Evolutionary conservation across 1,140 invertebrate species (phyloP), one percentile per base, ranked within the genome.

Genomic region (Thereuonema tuberculata): DNA sequence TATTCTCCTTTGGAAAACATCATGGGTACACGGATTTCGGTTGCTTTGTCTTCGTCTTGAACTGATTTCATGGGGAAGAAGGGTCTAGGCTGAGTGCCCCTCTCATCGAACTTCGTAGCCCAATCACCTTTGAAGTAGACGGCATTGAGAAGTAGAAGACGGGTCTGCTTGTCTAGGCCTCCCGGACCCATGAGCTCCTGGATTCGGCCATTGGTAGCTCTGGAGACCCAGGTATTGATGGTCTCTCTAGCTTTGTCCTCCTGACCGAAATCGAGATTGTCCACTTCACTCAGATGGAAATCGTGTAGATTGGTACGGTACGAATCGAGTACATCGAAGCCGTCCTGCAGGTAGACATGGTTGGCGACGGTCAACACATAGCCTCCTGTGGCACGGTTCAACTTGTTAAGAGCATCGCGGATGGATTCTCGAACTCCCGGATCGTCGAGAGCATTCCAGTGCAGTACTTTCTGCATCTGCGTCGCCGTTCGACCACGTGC

Each of bases 111-210:
- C 0, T 81, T 78, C 2, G 77, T 72, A 55, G 79, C 76, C 89
- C 89, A 93, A 28, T 77, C 73, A 12, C 86, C 88, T 74, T 90
- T 91, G 72, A 93, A 93, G 69, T 91, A 89, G 46, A 93, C 77
- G 9, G 87, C 87, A 74, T 92, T 93, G 1, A 88, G 73, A 1
- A 93, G 72, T 3, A 93, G 78, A 24, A 90, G 61, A 59, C 76
- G 73, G 73, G 77, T 63, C 80, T 82, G 27, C 23, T 14, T 2
- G 29, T 47, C 59, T 17, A 60, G 26, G 2, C 2, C 3, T 12
- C 80, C 81, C 0, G 72, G 61, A 0, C 81, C 76, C 29, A 90
- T 72, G 14, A 89, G 70, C 67, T 87, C 72, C 62, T 79, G 80
- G 59, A 90, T 87, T 70, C 82, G 83, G 52, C 83, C 72, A 61